Conservation (phyloP, 2,113 vertebrate genomes). For the Reinhardtius hippoglossoides region DNA sequence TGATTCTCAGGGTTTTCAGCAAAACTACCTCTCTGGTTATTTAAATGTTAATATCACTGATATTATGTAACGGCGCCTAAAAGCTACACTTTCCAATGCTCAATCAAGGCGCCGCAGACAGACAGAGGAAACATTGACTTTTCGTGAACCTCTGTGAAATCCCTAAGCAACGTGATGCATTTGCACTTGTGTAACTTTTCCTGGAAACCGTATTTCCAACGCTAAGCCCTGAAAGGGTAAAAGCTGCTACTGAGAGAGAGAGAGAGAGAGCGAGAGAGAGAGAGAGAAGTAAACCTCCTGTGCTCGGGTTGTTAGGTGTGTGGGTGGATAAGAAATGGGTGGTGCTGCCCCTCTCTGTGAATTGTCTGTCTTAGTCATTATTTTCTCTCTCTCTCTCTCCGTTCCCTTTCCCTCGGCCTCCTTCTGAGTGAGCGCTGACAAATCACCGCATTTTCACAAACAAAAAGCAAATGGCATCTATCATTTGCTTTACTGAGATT, state of each 20-base stretch:
- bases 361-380: slow-evolving; percentile 61
- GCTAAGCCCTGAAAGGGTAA: slow-evolving; percentile 31
- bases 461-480: not conserved
- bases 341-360: slow-evolving; percentile 46
- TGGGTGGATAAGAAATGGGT: slow-evolving; percentile 66
- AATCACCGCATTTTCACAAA: slow-evolving; percentile 7
- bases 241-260: not conserved
- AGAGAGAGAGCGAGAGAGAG: not conserved
- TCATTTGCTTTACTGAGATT: not conserved
- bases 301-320: slow-evolving; percentile 35
- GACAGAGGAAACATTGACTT: not conserved
- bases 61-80: not conserved
- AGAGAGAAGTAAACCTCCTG: not conserved
- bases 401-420: not conserved
- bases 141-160: not conserved
- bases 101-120: not conserved
- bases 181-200: slow-evolving; percentile 18
- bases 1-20: not conserved
- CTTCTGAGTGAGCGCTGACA: slow-evolving; percentile 9
- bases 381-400: slow-evolving; percentile 30
- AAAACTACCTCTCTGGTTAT: not conserved
- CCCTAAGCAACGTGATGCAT: slow-evolving; percentile 3
- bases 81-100: not conserved
- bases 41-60: not conserved
- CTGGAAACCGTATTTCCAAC: slow-evolving; percentile 32